Percentiles rank a stretch among this genome's conserved stretches.
These are phyloP conservation scores for Amphiduros pacificus DNA, from an alignment of 2,888 invertebrate genomes.

Conservation along the genomic window DNA sequence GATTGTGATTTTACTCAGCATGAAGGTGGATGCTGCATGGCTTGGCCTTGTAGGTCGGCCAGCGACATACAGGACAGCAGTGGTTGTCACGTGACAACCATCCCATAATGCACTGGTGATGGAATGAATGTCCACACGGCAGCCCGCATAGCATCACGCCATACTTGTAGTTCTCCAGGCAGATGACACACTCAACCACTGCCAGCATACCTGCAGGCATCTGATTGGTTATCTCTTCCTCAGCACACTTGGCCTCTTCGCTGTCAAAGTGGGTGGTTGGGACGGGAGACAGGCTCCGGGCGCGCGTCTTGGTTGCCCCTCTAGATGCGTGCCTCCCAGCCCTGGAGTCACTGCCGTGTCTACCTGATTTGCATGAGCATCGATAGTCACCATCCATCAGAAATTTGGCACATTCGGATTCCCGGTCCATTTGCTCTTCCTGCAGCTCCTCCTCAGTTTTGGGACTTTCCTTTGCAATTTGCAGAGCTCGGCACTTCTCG, in stretches of 20 bases:
- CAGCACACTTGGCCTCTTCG: background rate
- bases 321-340: background rate
- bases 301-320: background rate
- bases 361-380: conserved; percentile 30
- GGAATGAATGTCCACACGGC: conserved; percentile 64
- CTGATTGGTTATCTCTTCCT: background rate
- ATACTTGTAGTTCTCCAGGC: conserved; percentile 60
- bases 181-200: conserved; percentile 62
- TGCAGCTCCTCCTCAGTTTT: conserved; percentile 19
- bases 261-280: background rate
- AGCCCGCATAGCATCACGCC: conserved; percentile 61
- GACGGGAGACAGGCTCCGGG: background rate
- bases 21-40: conserved; percentile 32
- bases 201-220: conserved; percentile 55
- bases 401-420: conserved; percentile 34
- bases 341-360: background rate
- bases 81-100: conserved; percentile 64
- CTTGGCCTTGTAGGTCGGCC: conserved; percentile 62
- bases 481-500: conserved; percentile 32
- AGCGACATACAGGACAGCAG: conserved; percentile 64
- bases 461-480: conserved; percentile 12
- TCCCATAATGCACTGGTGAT: conserved; percentile 62
- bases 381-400: conserved; percentile 41
- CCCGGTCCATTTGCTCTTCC: conserved; percentile 25
- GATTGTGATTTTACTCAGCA: conserved; percentile 22